Evolutionary conservation across 2,888 invertebrate genomes (phyloP).

Genomic region (Marronus borbonicus): DNA sequence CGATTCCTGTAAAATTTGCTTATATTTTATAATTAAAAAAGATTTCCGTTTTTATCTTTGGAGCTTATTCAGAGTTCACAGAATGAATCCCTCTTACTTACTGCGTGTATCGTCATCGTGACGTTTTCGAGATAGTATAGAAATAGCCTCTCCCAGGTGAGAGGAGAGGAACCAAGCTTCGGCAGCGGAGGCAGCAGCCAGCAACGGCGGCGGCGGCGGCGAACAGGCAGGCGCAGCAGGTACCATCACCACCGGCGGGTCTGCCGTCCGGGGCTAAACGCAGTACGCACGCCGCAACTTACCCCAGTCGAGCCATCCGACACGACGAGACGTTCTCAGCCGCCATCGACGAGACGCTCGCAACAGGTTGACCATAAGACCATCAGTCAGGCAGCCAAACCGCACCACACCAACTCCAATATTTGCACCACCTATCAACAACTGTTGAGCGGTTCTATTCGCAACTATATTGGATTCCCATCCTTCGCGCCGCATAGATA

Average conservation of each 20-base stretch:
- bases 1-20: too few relatives aligned
- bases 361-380: constrained; percentile 64
- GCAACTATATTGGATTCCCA: too few relatives aligned
- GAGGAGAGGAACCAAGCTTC: constrained; percentile 3
- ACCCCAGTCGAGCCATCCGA: constrained; percentile 60
- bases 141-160: background rate
- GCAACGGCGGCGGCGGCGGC: constrained; percentile 1
- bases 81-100: too few relatives aligned
- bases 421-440: too few relatives aligned
- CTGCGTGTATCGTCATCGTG: too few relatives aligned
- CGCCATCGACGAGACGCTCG: constrained; percentile 57
- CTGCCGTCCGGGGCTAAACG: constrained; percentile 63
- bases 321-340: constrained; percentile 59
- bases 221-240: constrained; percentile 64
- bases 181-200: background rate
- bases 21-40: too few relatives aligned
- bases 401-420: background rate
- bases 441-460: too few relatives aligned
- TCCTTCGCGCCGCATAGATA: too few relatives aligned
- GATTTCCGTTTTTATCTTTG: too few relatives aligned
- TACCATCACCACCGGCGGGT: constrained; percentile 56
- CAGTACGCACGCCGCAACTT: constrained; percentile 64
- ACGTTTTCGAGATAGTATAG: too few relatives aligned
- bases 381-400: background rate
- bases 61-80: too few relatives aligned